phyloP scores from a whole-genome alignment of 2,888 invertebrate species.

The Aelia acuminata region DNA sequence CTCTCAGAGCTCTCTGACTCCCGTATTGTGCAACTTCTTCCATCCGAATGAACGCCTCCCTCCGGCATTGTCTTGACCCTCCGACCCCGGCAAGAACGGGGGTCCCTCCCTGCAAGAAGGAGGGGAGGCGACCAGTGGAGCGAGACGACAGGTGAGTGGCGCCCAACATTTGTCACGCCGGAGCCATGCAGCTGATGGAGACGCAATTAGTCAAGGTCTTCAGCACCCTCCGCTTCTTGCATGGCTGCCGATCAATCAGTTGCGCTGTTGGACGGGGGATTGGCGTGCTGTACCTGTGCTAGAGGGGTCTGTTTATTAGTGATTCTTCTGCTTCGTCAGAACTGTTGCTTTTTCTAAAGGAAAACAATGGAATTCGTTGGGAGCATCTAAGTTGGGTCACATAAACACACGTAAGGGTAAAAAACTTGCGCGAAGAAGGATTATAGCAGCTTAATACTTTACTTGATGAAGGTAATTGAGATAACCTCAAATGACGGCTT shows the following conservation, averaged over 20 bases:
- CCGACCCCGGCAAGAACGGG: slow-evolving; percentile 8
- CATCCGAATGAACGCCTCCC: background rate
- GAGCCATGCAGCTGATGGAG: slow-evolving; percentile 26
- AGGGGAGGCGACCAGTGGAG: background rate
- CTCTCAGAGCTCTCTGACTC: background rate
- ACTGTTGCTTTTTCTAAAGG: background rate
- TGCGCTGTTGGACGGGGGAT: background rate
- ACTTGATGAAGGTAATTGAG: too few species aligned
- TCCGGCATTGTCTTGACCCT: background rate
- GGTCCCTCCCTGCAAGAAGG: background rate
- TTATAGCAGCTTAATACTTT: too few species aligned
- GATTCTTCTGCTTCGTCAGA: background rate
- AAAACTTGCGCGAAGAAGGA: too few species aligned
- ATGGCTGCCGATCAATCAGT: background rate
- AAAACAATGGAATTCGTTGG: too few species aligned
- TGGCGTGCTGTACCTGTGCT: background rate
- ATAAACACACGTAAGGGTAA: too few species aligned
- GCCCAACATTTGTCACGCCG: slow-evolving; percentile 22
- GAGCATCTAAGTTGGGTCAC: too few species aligned
- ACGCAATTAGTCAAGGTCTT: slow-evolving; percentile 41
- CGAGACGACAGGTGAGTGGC: slow-evolving; percentile 18
- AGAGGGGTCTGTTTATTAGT: background rate
- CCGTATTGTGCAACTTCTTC: background rate
- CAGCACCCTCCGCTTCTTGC: slow-evolving; percentile 41
- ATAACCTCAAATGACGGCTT: too few species aligned